Evolutionary conservation across 2,113 vertebrate genomes (phyloP), one percentile per base, ranked within the genome.

Genomic region (Coturnix japonica): DNA sequence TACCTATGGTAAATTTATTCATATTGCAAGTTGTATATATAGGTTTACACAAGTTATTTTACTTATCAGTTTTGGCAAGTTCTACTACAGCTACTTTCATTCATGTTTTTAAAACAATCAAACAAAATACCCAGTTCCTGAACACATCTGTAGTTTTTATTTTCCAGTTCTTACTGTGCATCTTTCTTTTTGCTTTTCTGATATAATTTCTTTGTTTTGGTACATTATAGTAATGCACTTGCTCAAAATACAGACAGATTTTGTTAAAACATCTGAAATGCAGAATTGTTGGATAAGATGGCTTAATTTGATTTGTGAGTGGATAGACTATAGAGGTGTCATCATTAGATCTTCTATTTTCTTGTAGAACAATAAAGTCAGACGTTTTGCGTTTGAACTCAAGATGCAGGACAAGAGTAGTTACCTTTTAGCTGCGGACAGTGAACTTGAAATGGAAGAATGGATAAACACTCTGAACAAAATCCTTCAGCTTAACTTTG

Each of bases 331-430:
- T 65, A 39, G 91, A 85, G 53, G 11, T 94, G 35, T 23, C 84
- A 37, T 21, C 76, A 17, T 33, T 66, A 59, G 31, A 15, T 70
- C 65, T 93, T 91, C 78, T 94, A 85, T 96, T 96, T 85, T 85
- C n/a, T 94, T 95, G 39, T 70, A 99, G 99, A 99, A 99, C 96
- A 99, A 98, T 95, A 99, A 99, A 96, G 99, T 99, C 73, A 97
- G 98, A 75, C 98, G 99, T 71, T 99, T 99, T 88, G 99, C 99
- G 2, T 99, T 99, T 70, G 99, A 99, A 96, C 98, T 99, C 92
- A 99, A 99, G 98, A 99, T 99, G 99, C 99, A 99, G 94, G 99
- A 99, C 95, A 99, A 99, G 97, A 99, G 99, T 87, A 98, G 98
- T 80, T 99, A 99, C 92, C 98, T 99, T 85, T 95, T 99, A 96